phyloP scores from a whole-genome alignment of 2,797 vertebrate species.

The Enteromius viviparus region DNA sequence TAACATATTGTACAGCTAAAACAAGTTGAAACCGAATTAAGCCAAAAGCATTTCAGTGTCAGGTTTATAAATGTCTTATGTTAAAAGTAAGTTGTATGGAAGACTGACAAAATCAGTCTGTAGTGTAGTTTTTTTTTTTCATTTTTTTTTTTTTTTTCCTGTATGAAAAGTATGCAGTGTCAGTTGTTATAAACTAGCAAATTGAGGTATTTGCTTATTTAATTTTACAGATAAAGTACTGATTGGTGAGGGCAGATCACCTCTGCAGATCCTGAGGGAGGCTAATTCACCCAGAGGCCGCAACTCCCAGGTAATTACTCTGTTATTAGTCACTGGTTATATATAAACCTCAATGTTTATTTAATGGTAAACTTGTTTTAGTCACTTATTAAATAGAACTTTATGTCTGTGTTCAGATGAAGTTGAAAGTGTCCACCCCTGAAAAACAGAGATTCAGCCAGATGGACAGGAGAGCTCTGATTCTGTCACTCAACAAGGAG shows the following conservation, averaged over 20 bases:
- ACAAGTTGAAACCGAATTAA: neutral
- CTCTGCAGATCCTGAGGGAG: constrained; percentile 86
- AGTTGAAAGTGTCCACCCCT: constrained; percentile 74
- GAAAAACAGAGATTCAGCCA: constrained; percentile 71
- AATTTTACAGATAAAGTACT: constrained; percentile 63
- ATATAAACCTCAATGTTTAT: neutral
- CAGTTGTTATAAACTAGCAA: neutral
- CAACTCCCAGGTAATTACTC: constrained; percentile 67
- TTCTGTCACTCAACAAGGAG: constrained; percentile 75
- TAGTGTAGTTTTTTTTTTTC: neutral
- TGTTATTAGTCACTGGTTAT: too few species aligned
- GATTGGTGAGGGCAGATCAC: constrained; percentile 81
- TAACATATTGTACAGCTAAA: neutral
- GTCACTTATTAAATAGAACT: neutral
- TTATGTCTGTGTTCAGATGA: constrained; percentile 65
- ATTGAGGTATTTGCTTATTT: neutral
- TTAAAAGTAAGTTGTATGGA: neutral
- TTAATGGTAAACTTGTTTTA: neutral
- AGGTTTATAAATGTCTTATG: neutral
- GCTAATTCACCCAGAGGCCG: constrained; percentile 79
- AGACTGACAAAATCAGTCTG: neutral
- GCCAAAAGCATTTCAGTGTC: too few species aligned
- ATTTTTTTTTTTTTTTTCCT: too few species aligned
- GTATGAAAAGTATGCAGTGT: neutral
- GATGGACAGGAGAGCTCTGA: constrained; percentile 69